Base-by-base conservation (phyloP, 1,140 invertebrate genomes). In the Triops cancriformis region DNA sequence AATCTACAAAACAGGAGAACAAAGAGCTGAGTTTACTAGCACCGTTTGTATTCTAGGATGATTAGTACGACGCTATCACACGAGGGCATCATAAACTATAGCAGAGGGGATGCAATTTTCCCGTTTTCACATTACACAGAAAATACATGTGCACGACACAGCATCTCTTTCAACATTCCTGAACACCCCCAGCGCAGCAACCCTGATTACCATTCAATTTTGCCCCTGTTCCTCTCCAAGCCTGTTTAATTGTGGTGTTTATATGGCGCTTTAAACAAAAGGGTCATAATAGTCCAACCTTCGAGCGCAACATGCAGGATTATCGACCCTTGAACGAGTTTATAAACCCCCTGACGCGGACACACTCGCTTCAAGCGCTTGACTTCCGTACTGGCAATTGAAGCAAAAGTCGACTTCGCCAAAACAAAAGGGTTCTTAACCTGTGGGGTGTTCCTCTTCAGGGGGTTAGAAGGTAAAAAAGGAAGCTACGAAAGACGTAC, bases 221-320 rank as follows among this genome's bases (percentile, higher is more conserved):
- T 64, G 5, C 51, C 51, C 51, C 51, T n/a, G 14, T 23, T 12
- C 51, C 6, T n/a, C 23, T 64, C 23, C 14, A 64, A 64, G 23
- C 51, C 51, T 23, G 51, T 64, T 64, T 64, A 64, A 18, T 64
- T 64, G 18, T 64, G 51, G 51, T 23, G 23, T 64, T 64, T 64
- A 23, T 64, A 23, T 64, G 14, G 14, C 23, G 51, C 51, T 64
- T 64, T 23, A 64, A 64, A 64, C 51, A n/a, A 18, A n/a, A 64
- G 18, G 11, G 23, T 23, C 23, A 23, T 64, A 64, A 64, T 5
- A 64, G 51, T 64, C 6, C 23, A 64, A 64, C 14, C 14, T 23
- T 64, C 10, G 23, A 64, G 51, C 51, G 51, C 51, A 64, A 64
- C 51, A 64, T 64, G 51, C 51, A 64, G 51, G 51, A 64, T 64